Evolutionary conservation across 2,888 invertebrate genomes (phyloP).

Genomic region (Leucoma salicis): DNA sequence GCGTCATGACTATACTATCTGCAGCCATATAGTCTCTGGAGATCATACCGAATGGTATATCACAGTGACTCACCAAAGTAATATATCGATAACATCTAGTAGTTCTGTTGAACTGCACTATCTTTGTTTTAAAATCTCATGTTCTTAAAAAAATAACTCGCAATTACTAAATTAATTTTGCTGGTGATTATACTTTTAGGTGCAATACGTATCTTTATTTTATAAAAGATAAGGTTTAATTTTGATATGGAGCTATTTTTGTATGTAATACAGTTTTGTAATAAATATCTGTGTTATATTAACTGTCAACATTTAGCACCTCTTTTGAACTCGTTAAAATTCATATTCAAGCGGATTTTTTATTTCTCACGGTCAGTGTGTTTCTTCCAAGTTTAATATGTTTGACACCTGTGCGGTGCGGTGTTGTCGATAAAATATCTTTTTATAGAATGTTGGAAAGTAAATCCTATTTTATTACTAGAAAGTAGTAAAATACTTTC

Average conservation of each 20-base stretch:
- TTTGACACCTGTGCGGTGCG: slow-evolving; percentile 22
- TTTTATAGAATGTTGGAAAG: neutral
- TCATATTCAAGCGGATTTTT: slow-evolving; percentile 32
- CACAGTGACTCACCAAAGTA: slow-evolving; percentile 33
- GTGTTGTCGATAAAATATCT: slow-evolving; percentile 17
- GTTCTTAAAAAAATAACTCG: slow-evolving; percentile 33
- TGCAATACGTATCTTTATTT: slow-evolving; percentile 12
- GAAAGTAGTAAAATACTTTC: too few species aligned
- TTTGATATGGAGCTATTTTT: neutral
- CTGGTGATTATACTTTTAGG: neutral
- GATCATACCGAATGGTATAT: slow-evolving; percentile 25
- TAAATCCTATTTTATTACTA: neutral
- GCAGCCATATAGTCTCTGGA: slow-evolving; percentile 30
- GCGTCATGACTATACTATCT: slow-evolving; percentile 8
- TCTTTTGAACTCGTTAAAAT: slow-evolving; percentile 40
- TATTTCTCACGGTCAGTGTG: slow-evolving; percentile 36
- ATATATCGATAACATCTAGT: slow-evolving; percentile 38
- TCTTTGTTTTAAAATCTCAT: slow-evolving; percentile 34
- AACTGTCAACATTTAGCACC: slow-evolving; percentile 43
- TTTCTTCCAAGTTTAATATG: slow-evolving; percentile 30
- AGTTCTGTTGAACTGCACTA: slow-evolving; percentile 36
- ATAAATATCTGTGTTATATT: slow-evolving; percentile 32
- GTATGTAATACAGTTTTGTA: slow-evolving; percentile 4
- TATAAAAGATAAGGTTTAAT: slow-evolving; percentile 5
- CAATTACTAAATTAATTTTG: slow-evolving; percentile 18